Percentiles rank a stretch among this genome's conserved stretches.
Conservation (phyloP, 2,888 invertebrate genomes). For the Boloria selene region DNA sequence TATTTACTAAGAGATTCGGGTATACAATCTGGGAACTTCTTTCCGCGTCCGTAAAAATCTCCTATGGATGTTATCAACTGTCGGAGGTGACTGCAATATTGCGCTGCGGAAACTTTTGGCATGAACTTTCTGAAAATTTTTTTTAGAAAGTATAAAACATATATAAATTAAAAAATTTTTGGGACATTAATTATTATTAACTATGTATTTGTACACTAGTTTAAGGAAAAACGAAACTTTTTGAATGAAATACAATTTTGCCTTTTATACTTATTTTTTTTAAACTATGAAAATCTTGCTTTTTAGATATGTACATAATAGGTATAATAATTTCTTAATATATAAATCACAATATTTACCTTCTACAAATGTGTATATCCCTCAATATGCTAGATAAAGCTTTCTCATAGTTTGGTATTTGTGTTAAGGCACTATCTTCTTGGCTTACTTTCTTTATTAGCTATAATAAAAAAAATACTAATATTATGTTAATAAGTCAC, state of each 20-base stretch:
- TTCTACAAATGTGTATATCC: constrained; percentile 91
- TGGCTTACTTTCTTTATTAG: constrained; percentile 90
- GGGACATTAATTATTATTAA: too few species aligned
- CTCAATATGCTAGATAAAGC: constrained; percentile 92
- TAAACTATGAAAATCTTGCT: not conserved
- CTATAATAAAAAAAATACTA: constrained; percentile 64
- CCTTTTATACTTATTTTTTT: not conserved
- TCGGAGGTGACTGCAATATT: constrained; percentile 92
- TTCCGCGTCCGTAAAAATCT: constrained; percentile 80
- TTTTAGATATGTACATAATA: not conserved
- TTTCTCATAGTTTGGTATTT: constrained; percentile 92
- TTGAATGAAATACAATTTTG: not conserved
- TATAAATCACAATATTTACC: constrained; percentile 70
- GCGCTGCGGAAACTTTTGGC: constrained; percentile 93
- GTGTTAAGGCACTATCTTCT: constrained; percentile 87
- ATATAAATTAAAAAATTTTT: not conserved
- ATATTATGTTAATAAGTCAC: not conserved
- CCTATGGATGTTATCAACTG: constrained; percentile 93
- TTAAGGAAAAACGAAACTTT: not conserved
- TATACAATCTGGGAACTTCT: constrained; percentile 87
- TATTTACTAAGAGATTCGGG: constrained; percentile 87
- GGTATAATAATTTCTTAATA: not conserved
- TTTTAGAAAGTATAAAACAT: not conserved
- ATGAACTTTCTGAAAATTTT: constrained; percentile 91
- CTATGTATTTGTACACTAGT: not conserved